Percentiles rank a stretch among this genome's conserved stretches.
Conservation (phyloP, 2,113 vertebrate genomes). For the Pantherophis guttatus region DNA sequence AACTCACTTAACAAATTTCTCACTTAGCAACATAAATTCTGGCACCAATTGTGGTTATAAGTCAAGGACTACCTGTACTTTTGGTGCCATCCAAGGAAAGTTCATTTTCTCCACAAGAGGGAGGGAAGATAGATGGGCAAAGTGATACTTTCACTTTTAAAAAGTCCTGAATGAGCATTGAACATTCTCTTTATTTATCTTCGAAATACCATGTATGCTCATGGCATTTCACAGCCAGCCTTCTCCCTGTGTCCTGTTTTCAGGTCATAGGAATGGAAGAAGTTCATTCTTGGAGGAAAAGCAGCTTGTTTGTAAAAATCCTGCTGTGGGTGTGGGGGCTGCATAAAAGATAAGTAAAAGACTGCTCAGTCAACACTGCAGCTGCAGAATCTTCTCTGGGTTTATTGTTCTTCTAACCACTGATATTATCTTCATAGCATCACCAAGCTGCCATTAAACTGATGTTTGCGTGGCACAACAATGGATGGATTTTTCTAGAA, state of each 20-base stretch:
- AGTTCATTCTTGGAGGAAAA: neutral
- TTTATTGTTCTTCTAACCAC: neutral
- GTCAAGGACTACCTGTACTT: neutral
- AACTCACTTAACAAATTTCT: too few relatives aligned
- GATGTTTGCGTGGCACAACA: neutral
- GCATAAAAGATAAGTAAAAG: neutral
- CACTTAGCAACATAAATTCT: too few relatives aligned
- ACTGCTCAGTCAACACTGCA: neutral
- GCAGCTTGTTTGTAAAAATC: neutral
- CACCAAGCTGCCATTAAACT: neutral
- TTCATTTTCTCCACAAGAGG: neutral
- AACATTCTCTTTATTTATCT: neutral
- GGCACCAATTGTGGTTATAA: too few relatives aligned
- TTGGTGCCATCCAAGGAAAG: neutral
- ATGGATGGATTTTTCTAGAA: neutral
- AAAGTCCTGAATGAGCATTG: neutral
- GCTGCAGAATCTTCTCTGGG: neutral
- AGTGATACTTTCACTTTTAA: neutral
- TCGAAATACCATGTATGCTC: neutral
- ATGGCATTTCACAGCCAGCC: neutral
- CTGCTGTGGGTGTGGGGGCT: neutral
- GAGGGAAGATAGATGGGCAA: neutral
- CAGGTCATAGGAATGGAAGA: neutral
- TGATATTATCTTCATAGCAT: neutral
- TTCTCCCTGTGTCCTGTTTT: neutral